Evolutionary conservation across 1,140 invertebrate genomes (phyloP), one percentile per base, ranked within the genome.

Genomic region (Macrocentrus cingulum): DNA sequence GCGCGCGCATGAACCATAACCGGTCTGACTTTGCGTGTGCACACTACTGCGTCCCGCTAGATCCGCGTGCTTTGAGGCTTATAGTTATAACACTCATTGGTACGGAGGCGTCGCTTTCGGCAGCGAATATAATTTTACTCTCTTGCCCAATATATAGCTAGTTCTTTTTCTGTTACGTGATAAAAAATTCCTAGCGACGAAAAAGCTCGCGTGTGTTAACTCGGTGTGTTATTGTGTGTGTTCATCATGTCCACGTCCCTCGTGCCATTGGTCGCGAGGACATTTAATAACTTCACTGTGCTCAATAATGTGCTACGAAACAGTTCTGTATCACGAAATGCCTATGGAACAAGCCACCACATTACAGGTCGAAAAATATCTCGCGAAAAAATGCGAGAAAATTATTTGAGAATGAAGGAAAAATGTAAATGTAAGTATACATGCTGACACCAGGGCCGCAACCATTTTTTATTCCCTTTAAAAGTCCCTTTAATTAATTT

Each of bases 401-500:
- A 76, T 59, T 79, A 79, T 51, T 34, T 55, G 6, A 75, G 62
- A 56, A 72, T 71, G 61, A 59, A 65, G 32, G 71, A 74, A 8
- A 78, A 78, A 56, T 79, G 73, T 63, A 70, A 73, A 63, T 79
- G 77, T 79, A 44, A 79, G 77, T 78, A 67, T n/a, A 6, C 16
- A 5, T 19, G 25, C 44, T 58, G 59, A 32, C 45, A 56, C 44
- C 56, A 25, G 19, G n/a, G 29, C 11, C 29, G 22, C 37, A 19
- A 8, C 13, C n/a, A 37, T 54, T n/a, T n/a, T n/a, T n/a, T n/a
- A n/a, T n/a, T n/a, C n/a, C n/a, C n/a, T n/a, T n/a, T n/a, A n/a
- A n/a, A n/a, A n/a, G n/a, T n/a, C n/a, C n/a, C n/a, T n/a, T n/a
- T n/a, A n/a, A n/a, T n/a, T n/a, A n/a, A n/a, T n/a, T n/a, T n/a